Conservation (phyloP, 2,797 vertebrate species). For the Acanthurus lineatus region DNA sequence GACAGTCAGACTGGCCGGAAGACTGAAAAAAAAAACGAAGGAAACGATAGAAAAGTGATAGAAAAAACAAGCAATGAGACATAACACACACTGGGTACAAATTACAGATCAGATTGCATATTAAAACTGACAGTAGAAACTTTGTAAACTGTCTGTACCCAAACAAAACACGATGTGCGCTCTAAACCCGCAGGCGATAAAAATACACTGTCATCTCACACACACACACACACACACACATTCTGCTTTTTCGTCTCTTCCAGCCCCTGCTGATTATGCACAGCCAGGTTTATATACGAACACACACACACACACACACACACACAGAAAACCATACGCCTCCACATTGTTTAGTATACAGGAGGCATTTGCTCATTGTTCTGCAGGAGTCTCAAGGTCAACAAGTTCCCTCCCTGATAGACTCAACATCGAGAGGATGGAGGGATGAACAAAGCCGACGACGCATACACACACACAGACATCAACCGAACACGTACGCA, state of each 20-base stretch:
- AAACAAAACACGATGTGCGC: background rate
- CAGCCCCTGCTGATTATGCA: conserved; percentile 53
- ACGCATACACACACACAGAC: conserved; percentile 4
- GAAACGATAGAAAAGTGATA: background rate
- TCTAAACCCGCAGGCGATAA: conserved; percentile 21
- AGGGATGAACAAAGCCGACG: conserved; percentile 37
- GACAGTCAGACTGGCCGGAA: conserved; percentile 6
- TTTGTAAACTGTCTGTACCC: background rate
- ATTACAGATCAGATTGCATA: conserved; percentile 17
- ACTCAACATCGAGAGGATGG: conserved; percentile 60
- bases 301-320: conserved; percentile 6
- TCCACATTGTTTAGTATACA: conserved; percentile 78
- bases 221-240: too few species aligned
- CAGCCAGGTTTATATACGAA: conserved; percentile 45
- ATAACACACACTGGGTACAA: conserved; percentile 16
- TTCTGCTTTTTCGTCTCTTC: conserved; percentile 18
- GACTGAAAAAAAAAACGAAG: background rate
- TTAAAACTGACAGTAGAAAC: conserved; percentile 10
- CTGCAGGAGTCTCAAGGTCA: conserved; percentile 75
- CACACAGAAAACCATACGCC: conserved; percentile 40
- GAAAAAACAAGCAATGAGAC: conserved; percentile 7
- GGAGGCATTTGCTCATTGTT: conserved; percentile 69
- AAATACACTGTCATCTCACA: conserved; percentile 13
- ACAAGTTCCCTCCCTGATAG: conserved; percentile 72
- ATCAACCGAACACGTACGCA: conserved; percentile 4